Base-by-base conservation (phyloP, 2,113 vertebrate genomes). In the Butorides virescens region DNA sequence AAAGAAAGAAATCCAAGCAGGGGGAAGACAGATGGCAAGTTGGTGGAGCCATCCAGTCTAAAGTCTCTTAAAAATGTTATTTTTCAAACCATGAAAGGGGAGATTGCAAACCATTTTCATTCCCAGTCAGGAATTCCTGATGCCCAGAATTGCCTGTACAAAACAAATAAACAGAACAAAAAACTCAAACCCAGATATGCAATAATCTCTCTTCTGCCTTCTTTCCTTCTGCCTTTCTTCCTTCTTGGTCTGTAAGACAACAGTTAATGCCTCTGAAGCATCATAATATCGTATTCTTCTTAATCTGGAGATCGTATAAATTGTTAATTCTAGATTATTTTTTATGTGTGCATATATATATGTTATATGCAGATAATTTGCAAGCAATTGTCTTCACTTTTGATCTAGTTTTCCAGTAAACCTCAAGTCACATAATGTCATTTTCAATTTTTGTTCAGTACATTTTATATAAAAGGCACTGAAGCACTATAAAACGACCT, bases 41-140 rank as follows among this genome's bases (percentile, higher is more conserved):
- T 55, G 55, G 27, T 96, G 84, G 82, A 94, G 91, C n/a, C 9
- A 23, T 9, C 11, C 65, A 84, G 58, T 70, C 62, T 92, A 66
- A 96, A 92, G 39, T 44, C 61, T 96, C 88, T 94, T 95, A 74
- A 95, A 96, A 74, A 79, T 59, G 44, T 59, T 87, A 36, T 70
- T 87, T 97, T 97, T 96, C 79, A 96, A 95, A 37, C n/a, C 37
- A 19, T 26, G 13, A 87, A 79, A 76, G 25, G 18, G 70, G 10
- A 88, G 50, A 50, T 29, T 86, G 56, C 13, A 88, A 95, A 58
- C 34, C 8, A 16, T 76, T 83, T 94, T 92, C 9, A 9, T 36
- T 82, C 25, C 39, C 15, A 55, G 37, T 36, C 0, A 1, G 50
- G 36, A 80, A 68, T 42, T 63, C 11, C 39, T 29, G 30, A 49